These are phyloP conservation scores for Platysteira castanea DNA, from an alignment of 2,113 vertebrate genomes.

Conservation along the genomic window DNA sequence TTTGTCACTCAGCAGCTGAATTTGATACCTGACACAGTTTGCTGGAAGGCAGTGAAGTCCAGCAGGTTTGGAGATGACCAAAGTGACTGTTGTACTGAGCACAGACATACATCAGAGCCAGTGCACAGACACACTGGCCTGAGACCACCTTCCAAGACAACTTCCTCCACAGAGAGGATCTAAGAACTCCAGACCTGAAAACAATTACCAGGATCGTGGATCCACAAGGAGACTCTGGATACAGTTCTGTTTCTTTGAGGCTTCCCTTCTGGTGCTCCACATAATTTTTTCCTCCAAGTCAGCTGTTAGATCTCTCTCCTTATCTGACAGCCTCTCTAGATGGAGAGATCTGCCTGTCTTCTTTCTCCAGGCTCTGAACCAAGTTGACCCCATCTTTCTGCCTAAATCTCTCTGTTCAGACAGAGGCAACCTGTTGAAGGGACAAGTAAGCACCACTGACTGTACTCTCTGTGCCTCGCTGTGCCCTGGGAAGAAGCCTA, in stretches of 20 bases:
- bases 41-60: neutral
- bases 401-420: neutral
- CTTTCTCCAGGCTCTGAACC: neutral
- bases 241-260: neutral
- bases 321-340: neutral
- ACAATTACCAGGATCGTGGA: neutral
- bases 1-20: neutral
- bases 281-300: neutral
- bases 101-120: neutral
- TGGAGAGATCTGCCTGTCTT: neutral
- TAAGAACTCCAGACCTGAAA: neutral
- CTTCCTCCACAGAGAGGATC: neutral
- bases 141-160: neutral
- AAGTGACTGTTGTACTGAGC: neutral
- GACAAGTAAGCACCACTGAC: neutral
- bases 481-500: neutral
- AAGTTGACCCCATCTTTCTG: neutral
- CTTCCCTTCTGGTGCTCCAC: neutral
- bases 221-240: neutral
- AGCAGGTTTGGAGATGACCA: neutral
- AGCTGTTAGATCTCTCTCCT: neutral
- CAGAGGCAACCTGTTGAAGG: neutral
- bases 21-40: neutral
- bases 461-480: accelerated
- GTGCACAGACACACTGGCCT: neutral